Evolutionary conservation across 2,797 vertebrate genomes (phyloP).

Genomic region (Anableps anableps): DNA sequence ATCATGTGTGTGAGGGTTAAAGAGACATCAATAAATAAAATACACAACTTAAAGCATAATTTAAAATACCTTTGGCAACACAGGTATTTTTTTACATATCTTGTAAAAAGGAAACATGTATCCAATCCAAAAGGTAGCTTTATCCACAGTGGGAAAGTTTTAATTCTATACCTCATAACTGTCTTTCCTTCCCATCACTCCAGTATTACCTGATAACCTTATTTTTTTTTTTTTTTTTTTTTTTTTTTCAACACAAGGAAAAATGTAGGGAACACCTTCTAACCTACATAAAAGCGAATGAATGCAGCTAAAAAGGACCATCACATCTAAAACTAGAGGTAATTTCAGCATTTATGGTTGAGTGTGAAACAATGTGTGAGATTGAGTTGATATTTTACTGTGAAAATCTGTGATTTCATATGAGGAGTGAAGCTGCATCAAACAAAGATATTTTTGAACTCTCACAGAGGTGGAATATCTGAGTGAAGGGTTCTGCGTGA

Average conservation of each 20-base stretch:
- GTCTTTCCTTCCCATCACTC: not conserved
- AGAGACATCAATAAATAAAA: not conserved
- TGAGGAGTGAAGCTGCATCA: not conserved
- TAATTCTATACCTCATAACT: not conserved
- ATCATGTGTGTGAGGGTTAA: no score
- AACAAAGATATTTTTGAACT: not conserved
- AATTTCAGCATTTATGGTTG: conserved; percentile 9
- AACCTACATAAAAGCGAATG: no score
- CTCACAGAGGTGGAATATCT: not conserved
- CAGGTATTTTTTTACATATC: no score
- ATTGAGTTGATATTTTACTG: not conserved
- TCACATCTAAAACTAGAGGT: not conserved
- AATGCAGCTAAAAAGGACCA: not conserved
- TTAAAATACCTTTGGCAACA: no score
- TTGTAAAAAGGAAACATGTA: not conserved
- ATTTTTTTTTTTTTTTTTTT: not conserved
- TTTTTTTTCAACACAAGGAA: not conserved
- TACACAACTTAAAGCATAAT: not conserved
- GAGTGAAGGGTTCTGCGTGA: not conserved
- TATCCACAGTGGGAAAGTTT: not conserved
- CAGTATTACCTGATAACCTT: conserved; percentile 9
- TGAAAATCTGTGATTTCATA: not conserved
- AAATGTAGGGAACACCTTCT: no score
- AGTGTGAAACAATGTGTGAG: conserved; percentile 6
- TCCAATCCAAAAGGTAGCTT: not conserved